These are phyloP conservation scores for Betta splendens DNA, from an alignment of 2,797 vertebrate genomes.

Conservation along the genomic window DNA sequence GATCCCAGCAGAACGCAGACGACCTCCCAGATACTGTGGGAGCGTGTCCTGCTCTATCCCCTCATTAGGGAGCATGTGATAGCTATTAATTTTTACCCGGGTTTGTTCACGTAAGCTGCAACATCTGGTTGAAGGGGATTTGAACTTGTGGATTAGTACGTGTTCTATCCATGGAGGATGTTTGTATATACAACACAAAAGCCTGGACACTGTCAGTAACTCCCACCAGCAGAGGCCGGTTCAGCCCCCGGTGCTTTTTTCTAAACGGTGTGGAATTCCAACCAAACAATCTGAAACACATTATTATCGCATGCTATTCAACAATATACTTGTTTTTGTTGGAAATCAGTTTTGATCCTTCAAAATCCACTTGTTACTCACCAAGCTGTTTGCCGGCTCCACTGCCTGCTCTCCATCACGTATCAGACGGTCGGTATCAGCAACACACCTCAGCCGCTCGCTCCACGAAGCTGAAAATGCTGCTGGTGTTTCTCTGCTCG, in stretches of 20 bases:
- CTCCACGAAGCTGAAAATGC: no score
- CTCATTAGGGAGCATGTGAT: slow-evolving; percentile 61
- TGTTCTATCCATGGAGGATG: slow-evolving; percentile 52
- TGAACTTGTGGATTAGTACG: slow-evolving; percentile 61
- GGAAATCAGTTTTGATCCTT: no score
- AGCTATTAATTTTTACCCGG: slow-evolving; percentile 48
- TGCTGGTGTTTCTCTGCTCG: no score
- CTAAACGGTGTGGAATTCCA: slow-evolving; percentile 4
- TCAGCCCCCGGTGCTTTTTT: slow-evolving; percentile 6
- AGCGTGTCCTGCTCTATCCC: slow-evolving; percentile 39
- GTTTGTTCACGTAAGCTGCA: slow-evolving; percentile 61
- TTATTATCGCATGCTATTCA: no score
- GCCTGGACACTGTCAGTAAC: slow-evolving; percentile 60
- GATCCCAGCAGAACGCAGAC: slow-evolving; percentile 35
- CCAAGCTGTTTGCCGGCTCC: no score
- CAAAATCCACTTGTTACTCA: no score
- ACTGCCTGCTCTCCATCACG: no score
- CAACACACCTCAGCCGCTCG: no score
- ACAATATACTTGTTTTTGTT: no score
- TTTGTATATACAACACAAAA: slow-evolving; percentile 64
- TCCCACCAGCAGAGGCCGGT: slow-evolving; percentile 26
- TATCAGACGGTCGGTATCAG: no score
- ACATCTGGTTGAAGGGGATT: slow-evolving; percentile 71
- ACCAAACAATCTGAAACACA: no score
- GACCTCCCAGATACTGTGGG: slow-evolving; percentile 38